phyloP scores from a whole-genome alignment of 2,888 invertebrate species.

The Flexamia atlantica region DNA sequence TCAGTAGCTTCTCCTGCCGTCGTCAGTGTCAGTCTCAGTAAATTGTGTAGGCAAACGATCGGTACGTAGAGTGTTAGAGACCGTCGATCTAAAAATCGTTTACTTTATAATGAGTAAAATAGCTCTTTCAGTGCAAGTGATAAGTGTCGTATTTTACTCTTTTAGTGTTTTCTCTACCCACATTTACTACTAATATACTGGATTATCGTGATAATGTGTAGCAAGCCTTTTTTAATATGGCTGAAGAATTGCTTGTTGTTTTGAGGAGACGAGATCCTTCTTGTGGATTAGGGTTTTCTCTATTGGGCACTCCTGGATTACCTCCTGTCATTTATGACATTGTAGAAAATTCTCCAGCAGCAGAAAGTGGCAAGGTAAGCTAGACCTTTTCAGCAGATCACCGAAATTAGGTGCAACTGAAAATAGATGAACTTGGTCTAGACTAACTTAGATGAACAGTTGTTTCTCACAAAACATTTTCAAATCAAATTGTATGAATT shows the following conservation, averaged over 20 bases:
- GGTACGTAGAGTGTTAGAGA: neutral
- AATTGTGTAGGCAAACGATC: neutral
- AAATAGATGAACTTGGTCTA: too few relatives aligned
- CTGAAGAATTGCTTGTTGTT: conserved; percentile 94
- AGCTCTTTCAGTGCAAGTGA: neutral
- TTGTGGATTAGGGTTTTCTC: conserved; percentile 91
- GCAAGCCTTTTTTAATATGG: conserved; percentile 78
- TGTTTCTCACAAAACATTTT: too few relatives aligned
- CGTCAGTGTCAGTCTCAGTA: conserved; percentile 14
- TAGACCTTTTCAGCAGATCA: too few relatives aligned
- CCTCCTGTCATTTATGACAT: conserved; percentile 97
- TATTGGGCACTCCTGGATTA: conserved; percentile 93
- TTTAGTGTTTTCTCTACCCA: neutral
- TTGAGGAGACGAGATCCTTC: conserved; percentile 87
- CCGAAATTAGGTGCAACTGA: too few relatives aligned
- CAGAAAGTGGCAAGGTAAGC: conserved; percentile 92
- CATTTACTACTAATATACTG: neutral
- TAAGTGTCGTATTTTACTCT: neutral
- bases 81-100: neutral
- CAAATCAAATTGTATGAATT: too few relatives aligned
- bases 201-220: conserved; percentile 61
- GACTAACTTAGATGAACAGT: too few relatives aligned
- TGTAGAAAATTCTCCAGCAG: conserved; percentile 95
- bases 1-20: too few relatives aligned
- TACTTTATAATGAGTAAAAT: neutral